Evolutionary conservation across 2,888 invertebrate species (phyloP), one percentile per base, ranked within the genome.

Genomic region (Caenorhabditis macrosperma): DNA sequence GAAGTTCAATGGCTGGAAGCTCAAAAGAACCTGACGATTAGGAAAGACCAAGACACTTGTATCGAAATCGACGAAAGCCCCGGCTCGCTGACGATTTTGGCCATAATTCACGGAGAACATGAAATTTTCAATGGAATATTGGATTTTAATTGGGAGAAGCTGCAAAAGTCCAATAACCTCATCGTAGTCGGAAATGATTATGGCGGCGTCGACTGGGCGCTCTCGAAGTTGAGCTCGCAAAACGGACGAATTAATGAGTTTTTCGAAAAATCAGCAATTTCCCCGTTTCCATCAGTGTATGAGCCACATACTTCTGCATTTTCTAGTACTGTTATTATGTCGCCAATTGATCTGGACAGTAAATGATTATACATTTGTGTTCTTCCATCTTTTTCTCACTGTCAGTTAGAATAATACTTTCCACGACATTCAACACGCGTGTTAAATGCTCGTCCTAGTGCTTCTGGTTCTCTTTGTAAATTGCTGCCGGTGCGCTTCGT

Each of bases 181-280:
- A 46, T 81, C 5, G 69, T 82, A 24, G 57, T 84, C 22, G 78
- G 82, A 44, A 84, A 84, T 50, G 46, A 82, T 64, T 84, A 84
- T 41, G 55, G 61, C 0, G 38, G 46, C 24, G 22, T 66, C n/a
- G 24, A 66, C 26, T 78, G 71, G 71, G 60, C 41, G 22, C 26
- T 72, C 26, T 54, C 50, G 38, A 76, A 28, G 17, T 50, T 52
- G 3, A n/a, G 26, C 17, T n/a, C 15, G 17, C 12, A 55, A 12
- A 61, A 44, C 12, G 30, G 22, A 17, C 24, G 17, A 24, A 77
- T 69, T 26, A 26, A 59, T 6, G 59, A 60, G 30, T 78, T 60
- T 35, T 54, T 48, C 15, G 55, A 41, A 52, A 50, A 35, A 26
- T 59, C 22, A 0, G 12, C 26, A 30, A 30, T 68, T 10, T 41